phyloP scores from a whole-genome alignment of 2,888 invertebrate species.

The Exephanes ischioxanthus region DNA sequence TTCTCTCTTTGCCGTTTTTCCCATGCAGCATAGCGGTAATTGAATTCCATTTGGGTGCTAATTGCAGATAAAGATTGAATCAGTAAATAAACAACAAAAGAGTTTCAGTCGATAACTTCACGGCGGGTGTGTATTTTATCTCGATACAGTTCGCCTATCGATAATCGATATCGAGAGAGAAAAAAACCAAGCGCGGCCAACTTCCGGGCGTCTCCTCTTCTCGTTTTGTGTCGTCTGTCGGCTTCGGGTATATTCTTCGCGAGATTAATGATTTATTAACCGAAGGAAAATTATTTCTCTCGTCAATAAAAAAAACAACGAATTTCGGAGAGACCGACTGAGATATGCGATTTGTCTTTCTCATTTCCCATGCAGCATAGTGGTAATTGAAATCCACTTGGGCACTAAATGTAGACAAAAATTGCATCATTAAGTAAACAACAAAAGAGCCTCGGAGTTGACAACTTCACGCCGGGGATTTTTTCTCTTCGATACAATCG shows the following conservation, averaged over 20 bases:
- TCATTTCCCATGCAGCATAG: not conserved
- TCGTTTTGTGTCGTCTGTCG: slow-evolving; percentile 44
- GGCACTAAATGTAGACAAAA: not conserved
- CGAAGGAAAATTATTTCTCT: not conserved
- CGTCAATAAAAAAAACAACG: not conserved
- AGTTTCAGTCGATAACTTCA: not conserved
- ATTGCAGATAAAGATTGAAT: not conserved
- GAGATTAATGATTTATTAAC: not conserved
- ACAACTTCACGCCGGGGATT: not conserved
- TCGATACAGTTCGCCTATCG: slow-evolving; percentile 10
- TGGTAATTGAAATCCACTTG: not conserved
- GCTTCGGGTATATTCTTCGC: slow-evolving; percentile 21
- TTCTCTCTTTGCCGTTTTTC: not conserved
- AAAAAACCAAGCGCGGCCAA: not conserved
- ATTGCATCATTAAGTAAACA: not conserved
- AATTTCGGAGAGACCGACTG: not conserved
- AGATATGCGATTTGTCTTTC: not conserved
- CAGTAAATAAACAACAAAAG: not conserved
- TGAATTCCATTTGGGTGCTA: not conserved
- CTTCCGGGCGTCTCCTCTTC: not conserved
- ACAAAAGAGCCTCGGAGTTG: not conserved
- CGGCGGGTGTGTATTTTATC: not conserved
- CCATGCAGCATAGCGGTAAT: not conserved
- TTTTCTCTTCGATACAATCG: not conserved
- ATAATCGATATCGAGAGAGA: not conserved